Evolutionary conservation across 2,888 invertebrate species (phyloP).

Genomic region (Seladonia tumulorum): DNA sequence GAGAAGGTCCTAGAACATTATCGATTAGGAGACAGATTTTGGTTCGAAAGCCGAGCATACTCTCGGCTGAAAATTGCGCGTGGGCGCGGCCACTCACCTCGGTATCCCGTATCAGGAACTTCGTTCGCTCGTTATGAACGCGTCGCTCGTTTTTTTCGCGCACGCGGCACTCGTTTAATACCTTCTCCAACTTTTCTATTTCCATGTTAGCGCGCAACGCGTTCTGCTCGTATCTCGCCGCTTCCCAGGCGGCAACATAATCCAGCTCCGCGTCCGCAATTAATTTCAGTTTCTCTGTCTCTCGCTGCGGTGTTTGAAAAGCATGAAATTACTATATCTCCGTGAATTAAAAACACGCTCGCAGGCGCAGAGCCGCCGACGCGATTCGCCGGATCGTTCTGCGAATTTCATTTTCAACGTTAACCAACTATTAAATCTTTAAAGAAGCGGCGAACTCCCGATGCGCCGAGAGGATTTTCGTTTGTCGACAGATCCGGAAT

Average conservation of each 20-base stretch:
- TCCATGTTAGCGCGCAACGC: conserved; percentile 72
- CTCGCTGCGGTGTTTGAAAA: conserved; percentile 47
- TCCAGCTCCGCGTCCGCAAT: conserved; percentile 71
- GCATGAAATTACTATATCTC: conserved; percentile 7
- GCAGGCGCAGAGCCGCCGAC: not conserved
- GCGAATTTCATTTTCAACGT: not conserved
- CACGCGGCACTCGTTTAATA: conserved; percentile 74
- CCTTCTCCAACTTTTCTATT: conserved; percentile 75
- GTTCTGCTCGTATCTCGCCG: conserved; percentile 82
- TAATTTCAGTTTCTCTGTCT: conserved; percentile 72
- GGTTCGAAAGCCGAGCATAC: not conserved
- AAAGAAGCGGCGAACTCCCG: not conserved
- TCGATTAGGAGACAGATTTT: too few relatives aligned
- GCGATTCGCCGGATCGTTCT: not conserved
- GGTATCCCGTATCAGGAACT: conserved; percentile 77
- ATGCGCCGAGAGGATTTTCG: not conserved
- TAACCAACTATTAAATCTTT: not conserved
- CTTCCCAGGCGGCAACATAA: conserved; percentile 80
- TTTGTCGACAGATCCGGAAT: not conserved
- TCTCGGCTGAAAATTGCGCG: not conserved
- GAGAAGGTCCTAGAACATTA: not conserved
- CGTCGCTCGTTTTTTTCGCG: conserved; percentile 82
- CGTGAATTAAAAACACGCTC: not conserved
- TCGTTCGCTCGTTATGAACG: conserved; percentile 80
- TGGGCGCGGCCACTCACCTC: conserved; percentile 68